These are phyloP conservation scores for Pelosia muscerda DNA, from an alignment of 2,888 invertebrate species.

Conservation along the genomic window DNA sequence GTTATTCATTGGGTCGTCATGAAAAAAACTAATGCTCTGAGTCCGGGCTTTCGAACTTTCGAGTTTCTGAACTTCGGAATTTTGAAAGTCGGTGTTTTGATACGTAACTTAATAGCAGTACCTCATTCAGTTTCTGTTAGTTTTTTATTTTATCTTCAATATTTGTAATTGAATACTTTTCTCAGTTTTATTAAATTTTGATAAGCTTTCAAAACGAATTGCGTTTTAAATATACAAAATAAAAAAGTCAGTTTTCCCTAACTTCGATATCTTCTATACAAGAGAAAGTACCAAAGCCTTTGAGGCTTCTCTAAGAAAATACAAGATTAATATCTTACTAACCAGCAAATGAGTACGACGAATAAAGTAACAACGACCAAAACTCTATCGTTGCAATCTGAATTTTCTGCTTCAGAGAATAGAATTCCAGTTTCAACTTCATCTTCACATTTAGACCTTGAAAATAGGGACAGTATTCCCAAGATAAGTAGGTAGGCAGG, in stretches of 20 bases:
- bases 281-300: background rate
- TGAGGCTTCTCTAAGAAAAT: slow-evolving; percentile 36
- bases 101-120: too few species aligned
- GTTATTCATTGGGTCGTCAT: too few species aligned
- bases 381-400: slow-evolving; percentile 76
- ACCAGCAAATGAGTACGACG: slow-evolving; percentile 79
- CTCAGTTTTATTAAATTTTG: background rate
- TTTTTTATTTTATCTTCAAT: too few species aligned
- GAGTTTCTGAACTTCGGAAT: too few species aligned
- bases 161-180: too few species aligned
- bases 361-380: slow-evolving; percentile 73
- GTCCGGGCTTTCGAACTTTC: too few species aligned
- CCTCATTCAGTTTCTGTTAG: too few species aligned
- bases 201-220: background rate
- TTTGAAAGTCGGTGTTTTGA: too few species aligned
- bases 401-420: slow-evolving; percentile 71
- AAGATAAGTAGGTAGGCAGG: slow-evolving; percentile 84
- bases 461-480: slow-evolving; percentile 85
- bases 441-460: slow-evolving; percentile 72
- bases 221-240: background rate
- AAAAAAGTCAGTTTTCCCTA: background rate
- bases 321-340: slow-evolving; percentile 58
- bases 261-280: background rate
- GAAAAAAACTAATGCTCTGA: too few species aligned
- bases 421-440: slow-evolving; percentile 77